These are phyloP conservation scores for Argyrosomus regius DNA, from an alignment of 2,797 vertebrate species.

Conservation along the genomic window DNA sequence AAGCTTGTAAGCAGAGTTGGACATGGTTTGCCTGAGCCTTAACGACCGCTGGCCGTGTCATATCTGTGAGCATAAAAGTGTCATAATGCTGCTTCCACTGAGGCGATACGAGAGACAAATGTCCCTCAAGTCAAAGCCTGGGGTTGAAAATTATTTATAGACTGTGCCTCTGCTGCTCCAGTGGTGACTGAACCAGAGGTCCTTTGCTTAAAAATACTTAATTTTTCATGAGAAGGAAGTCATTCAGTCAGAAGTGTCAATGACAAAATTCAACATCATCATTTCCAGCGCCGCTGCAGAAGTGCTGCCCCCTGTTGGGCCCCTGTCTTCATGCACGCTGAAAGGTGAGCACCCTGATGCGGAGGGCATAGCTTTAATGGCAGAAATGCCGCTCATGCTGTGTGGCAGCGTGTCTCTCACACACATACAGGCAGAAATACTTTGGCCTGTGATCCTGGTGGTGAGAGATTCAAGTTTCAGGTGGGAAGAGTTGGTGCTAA, in stretches of 20 bases:
- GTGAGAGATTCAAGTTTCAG: conserved; percentile 81
- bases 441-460: conserved; percentile 75
- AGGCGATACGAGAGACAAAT: background rate
- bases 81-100: conserved; percentile 28
- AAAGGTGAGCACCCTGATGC: conserved; percentile 65
- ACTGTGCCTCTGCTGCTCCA: background rate
- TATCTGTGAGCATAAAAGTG: conserved; percentile 54
- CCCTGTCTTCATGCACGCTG: conserved; percentile 31
- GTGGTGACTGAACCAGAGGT: background rate
- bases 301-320: conserved; percentile 81
- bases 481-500: conserved; percentile 77
- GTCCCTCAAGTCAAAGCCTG: conserved; percentile 11
- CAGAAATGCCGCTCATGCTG: conserved; percentile 70
- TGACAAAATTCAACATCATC: conserved; percentile 26
- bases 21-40: conserved; percentile 44
- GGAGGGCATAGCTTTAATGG: conserved; percentile 62
- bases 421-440: conserved; percentile 75
- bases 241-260: conserved; percentile 14
- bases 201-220: background rate
- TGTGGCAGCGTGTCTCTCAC: conserved; percentile 56
- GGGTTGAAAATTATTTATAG: background rate
- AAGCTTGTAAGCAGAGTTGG: conserved; percentile 68
- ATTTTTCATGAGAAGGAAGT: conserved; percentile 7
- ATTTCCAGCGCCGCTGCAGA: conserved; percentile 36
- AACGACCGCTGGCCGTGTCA: conserved; percentile 38